A percentile compares a stretch with the other conserved stretches of the same genome.
These are phyloP conservation scores for Bursaphelenchus mucronatus DNA, from an alignment of 1,140 invertebrate species.

Conservation along the genomic window DNA sequence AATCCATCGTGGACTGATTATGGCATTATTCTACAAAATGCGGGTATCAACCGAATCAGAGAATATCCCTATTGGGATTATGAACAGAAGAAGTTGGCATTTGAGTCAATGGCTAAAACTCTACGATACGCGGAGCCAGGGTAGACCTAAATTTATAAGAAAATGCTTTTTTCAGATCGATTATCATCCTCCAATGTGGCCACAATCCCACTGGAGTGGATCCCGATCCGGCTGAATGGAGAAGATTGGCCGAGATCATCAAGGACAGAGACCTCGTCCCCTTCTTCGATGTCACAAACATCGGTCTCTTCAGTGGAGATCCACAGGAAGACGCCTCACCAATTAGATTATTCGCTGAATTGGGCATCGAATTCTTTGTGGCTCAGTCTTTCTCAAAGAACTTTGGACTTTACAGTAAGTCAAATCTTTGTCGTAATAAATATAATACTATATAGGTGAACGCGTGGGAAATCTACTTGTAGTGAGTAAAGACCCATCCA, in stretches of 20 bases:
- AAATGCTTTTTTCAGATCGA: neutral
- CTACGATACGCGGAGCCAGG: neutral
- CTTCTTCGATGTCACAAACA: constrained; percentile 11
- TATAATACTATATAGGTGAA: neutral
- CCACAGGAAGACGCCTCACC: neutral
- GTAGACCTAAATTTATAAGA: neutral
- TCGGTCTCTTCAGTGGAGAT: neutral
- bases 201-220: constrained; percentile 10
- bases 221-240: neutral
- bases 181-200: constrained; percentile 1
- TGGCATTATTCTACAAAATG: neutral
- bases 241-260: neutral
- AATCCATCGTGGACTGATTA: constrained; percentile 5
- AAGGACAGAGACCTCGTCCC: constrained; percentile 1
- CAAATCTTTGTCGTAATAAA: neutral
- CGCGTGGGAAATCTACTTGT: constrained; percentile 6
- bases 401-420: neutral
- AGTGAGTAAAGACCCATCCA: neutral
- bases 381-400: constrained; percentile 8
- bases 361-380: constrained; percentile 8
- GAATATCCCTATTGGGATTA: constrained; percentile 12
- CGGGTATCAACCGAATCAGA: neutral
- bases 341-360: neutral
- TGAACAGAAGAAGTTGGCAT: constrained; percentile 1
- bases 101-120: neutral